Percentiles rank a stretch among this genome's conserved stretches.
These are phyloP conservation scores for Standfussiana lucernea DNA, from an alignment of 2,888 invertebrate species.

Conservation along the genomic window DNA sequence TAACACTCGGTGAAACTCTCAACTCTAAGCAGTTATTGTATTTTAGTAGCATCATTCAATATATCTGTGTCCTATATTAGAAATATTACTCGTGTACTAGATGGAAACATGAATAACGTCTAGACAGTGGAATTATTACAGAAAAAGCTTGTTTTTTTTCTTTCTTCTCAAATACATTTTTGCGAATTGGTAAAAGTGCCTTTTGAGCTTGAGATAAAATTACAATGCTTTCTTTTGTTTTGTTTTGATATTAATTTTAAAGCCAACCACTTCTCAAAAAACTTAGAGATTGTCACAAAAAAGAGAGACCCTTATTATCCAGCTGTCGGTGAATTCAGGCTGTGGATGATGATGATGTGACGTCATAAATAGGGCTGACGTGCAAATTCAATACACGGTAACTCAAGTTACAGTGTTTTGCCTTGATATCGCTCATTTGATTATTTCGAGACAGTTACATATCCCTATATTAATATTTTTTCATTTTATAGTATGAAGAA, in stretches of 20 bases:
- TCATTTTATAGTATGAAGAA: too few relatives aligned
- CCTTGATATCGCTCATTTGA: too few relatives aligned
- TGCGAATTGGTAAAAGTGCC: not conserved
- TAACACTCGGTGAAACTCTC: not conserved
- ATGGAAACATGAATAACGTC: slow-evolving; percentile 9
- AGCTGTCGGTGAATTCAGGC: not conserved
- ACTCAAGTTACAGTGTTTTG: too few relatives aligned
- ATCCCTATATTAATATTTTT: too few relatives aligned
- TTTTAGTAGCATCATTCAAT: slow-evolving; percentile 3
- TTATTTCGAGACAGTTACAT: too few relatives aligned
- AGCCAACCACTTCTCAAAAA: not conserved
- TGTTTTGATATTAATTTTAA: not conserved
- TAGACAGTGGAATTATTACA: not conserved
- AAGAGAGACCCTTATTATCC: too few relatives aligned
- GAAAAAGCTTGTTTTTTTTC: not conserved
- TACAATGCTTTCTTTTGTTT: not conserved
- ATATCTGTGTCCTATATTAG: not conserved
- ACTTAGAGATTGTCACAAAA: not conserved
- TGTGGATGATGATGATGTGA: not conserved
- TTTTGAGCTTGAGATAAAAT: not conserved
- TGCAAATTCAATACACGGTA: too few relatives aligned
- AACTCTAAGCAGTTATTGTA: not conserved
- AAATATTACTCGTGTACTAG: not conserved
- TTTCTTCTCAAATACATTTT: not conserved
- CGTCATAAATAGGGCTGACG: too few relatives aligned